Evolutionary conservation across 2,113 vertebrate species (phyloP).

Genomic region (Phalacrocorax pelagicus): DNA sequence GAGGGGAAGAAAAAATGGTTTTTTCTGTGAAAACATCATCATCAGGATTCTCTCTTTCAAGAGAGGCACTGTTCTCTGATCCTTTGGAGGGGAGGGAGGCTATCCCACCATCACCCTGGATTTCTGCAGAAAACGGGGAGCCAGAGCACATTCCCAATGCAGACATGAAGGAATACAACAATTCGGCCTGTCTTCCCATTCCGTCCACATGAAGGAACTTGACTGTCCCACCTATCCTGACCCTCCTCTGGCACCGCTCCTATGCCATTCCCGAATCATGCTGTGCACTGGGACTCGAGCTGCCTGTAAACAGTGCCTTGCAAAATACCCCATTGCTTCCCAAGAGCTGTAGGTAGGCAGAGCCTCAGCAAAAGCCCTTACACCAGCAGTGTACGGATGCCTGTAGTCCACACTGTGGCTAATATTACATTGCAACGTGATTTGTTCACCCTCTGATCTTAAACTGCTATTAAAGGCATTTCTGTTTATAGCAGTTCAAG

Average conservation of each 20-base stretch:
- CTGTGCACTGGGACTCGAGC: not conserved
- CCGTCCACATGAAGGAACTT: not conserved
- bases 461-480: not conserved
- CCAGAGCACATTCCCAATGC: not conserved
- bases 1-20: not conserved
- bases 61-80: not conserved
- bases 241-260: not conserved
- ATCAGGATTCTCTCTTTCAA: not conserved
- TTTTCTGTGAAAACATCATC: not conserved
- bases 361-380: not conserved
- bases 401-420: not conserved
- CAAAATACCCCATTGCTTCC: not conserved
- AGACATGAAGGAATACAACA: not conserved
- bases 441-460: not conserved
- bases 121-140: not conserved
- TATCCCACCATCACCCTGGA: not conserved
- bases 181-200: not conserved
- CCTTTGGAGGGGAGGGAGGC: not conserved
- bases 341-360: not conserved
- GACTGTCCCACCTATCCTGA: not conserved
- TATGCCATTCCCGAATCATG: accelerated
- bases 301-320: not conserved
- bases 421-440: not conserved
- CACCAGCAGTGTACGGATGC: not conserved
- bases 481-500: not conserved